phyloP scores from a whole-genome alignment of 2,113 vertebrate species.

The Phalacrocorax carbo region DNA sequence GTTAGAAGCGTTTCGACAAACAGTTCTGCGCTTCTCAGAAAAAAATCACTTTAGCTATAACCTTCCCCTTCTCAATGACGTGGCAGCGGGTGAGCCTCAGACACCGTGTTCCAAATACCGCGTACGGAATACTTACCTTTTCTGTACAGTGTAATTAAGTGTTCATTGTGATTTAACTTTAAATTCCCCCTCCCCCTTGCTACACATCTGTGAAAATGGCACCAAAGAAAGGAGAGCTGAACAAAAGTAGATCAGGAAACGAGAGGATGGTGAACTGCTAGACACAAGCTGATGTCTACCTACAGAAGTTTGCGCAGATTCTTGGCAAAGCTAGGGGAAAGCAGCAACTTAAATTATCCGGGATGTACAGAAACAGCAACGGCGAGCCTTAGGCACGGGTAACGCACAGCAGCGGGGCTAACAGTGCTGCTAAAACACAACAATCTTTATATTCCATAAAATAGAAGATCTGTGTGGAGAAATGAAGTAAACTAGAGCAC shows the following conservation, averaged over 20 bases:
- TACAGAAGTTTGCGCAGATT: neutral
- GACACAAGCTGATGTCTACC: neutral
- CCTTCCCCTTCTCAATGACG: fast-evolving
- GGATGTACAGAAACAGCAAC: neutral
- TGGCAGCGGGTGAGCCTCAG: neutral
- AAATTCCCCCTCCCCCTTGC: neutral
- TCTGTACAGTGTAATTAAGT: neutral
- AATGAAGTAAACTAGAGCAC: neutral
- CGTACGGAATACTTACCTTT: fast-evolving
- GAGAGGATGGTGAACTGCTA: neutral
- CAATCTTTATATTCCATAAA: neutral
- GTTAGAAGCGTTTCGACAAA: neutral
- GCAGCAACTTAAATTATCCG: neutral
- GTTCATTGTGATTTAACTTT: neutral
- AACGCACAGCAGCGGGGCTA: neutral
- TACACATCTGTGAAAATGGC: neutral
- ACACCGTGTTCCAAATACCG: fast-evolving
- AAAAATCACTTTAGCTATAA: fast-evolving
- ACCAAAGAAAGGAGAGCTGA: neutral
- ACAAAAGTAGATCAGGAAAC: neutral
- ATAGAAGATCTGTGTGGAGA: neutral
- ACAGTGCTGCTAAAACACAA: neutral
- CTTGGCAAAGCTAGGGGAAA: neutral
- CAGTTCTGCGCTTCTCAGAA: fast-evolving
- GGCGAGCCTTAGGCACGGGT: neutral